A percentile compares a stretch with the other conserved stretches of the same genome.
These are phyloP conservation scores for Enteromius mattozi DNA, from an alignment of 2,797 vertebrate genomes.

Conservation along the genomic window DNA sequence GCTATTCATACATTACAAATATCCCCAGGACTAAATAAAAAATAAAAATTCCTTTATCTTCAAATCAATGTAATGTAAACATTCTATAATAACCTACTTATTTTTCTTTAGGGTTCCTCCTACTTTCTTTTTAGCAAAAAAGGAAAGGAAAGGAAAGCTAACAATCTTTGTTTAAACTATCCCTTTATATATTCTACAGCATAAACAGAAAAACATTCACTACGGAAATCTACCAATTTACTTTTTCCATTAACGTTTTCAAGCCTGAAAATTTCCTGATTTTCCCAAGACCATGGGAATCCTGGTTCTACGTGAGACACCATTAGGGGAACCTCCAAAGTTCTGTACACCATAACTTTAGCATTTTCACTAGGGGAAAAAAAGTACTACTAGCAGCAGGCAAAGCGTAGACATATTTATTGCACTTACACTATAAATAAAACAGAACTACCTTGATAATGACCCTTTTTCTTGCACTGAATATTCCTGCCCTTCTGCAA, in stretches of 20 bases:
- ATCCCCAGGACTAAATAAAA: neutral
- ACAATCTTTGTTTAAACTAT: neutral
- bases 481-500: neutral
- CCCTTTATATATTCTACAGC: neutral
- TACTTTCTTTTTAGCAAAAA: neutral
- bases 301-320: neutral
- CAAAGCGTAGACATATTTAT: neutral
- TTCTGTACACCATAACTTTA: neutral
- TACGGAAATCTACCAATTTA: neutral
- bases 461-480: neutral
- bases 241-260: neutral
- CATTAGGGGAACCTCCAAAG: neutral
- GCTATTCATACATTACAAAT: neutral
- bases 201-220: neutral
- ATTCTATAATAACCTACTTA: neutral
- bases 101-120: no score
- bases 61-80: neutral
- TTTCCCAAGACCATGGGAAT: neutral
- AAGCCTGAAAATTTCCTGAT: neutral
- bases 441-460: neutral
- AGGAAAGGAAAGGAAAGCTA: no score
- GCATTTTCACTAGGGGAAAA: neutral
- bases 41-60: neutral
- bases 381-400: neutral
- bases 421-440: conserved; percentile 6